Evolutionary conservation across 1,140 invertebrate genomes (phyloP), one percentile per base, ranked within the genome.

Genomic region (Danaus plexippus): DNA sequence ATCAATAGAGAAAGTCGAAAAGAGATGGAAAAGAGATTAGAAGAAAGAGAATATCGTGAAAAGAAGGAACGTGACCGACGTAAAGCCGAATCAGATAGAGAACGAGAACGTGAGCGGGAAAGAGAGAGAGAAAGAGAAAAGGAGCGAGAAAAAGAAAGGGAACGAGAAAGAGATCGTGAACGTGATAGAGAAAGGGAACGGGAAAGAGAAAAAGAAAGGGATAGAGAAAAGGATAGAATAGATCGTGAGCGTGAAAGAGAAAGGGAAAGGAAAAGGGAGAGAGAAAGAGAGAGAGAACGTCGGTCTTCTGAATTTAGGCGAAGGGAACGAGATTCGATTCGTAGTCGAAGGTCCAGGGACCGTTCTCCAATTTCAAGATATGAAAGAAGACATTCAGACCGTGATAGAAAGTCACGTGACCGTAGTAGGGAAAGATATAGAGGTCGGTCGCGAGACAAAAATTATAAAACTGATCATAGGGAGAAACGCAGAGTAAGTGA

Each of bases 1-100:
- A 76, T 85, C 47, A 80, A 85, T 73, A 77, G 80, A 69, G 64
- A 88, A 75, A 76, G 73, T 69, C 70, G 80, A 82, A 78, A 75
- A 61, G 82, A 82, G 64, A 67, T 77, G 62, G 77, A 83, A 50
- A 80, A 68, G 47, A 66, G 71, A 71, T 13, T 79, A 61, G 63
- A 81, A 54, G 77, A 78, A 45, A 69, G 68, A 43, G 77, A 82
- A 46, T 64, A 70, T 53, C 66, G 72, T 18, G 74, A 78, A 43
- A 67, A 72, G 51, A 80, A 75, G 59, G 77, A 80, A 32, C 63
- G 73, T 57, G 72, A 85, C 44, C 66, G 80, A 32, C 64, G 68
- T 50, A 69, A 78, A 47, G 52, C 59, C 55, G 64, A 74, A 58
- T 52, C 61, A 3, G 73, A 85, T 44, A 71, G 64, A 63, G 75